A percentile compares a stretch with the other conserved stretches of the same genome.
phyloP scores from a whole-genome alignment of 2,113 vertebrate species.

The Cygnus atratus region DNA sequence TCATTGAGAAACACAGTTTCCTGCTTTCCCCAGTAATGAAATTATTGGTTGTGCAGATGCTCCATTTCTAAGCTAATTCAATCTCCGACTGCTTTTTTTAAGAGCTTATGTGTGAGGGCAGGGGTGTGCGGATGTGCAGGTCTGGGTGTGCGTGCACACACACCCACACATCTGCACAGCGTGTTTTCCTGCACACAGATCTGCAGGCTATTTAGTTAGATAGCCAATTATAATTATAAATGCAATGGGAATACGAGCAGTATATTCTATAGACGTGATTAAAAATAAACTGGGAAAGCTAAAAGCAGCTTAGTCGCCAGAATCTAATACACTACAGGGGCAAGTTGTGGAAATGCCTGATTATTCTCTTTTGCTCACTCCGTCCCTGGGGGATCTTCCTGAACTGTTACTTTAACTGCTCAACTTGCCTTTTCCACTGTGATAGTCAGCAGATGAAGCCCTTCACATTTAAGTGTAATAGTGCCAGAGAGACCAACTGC shows the following conservation, averaged over 20 bases:
- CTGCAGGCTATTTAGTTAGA: conserved; percentile 17
- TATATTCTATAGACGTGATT: not conserved
- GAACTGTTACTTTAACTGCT: conserved; percentile 75
- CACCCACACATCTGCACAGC: not conserved
- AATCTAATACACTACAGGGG: conserved; percentile 57
- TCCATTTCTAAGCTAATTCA: conserved; percentile 63
- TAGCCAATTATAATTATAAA: conserved; percentile 64
- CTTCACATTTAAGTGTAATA: conserved; percentile 77
- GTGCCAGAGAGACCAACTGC: conserved; percentile 77
- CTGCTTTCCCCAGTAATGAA: conserved; percentile 65
- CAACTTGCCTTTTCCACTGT: conserved; percentile 75
- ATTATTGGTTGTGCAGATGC: conserved; percentile 68
- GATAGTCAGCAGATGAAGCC: conserved; percentile 79
- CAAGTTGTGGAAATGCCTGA: conserved; percentile 67
- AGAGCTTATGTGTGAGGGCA: conserved; percentile 19
- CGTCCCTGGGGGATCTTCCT: conserved; percentile 64
- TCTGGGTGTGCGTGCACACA: not conserved
- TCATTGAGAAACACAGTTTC: conserved; percentile 72
- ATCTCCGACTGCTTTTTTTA: not conserved
- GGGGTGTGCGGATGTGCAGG: conserved; percentile 18
- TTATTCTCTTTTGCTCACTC: conserved; percentile 72
- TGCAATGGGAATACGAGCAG: conserved; percentile 15
- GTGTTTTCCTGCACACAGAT: not conserved
- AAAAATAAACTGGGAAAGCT: conserved; percentile 62
- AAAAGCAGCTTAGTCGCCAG: conserved; percentile 62